These are phyloP conservation scores for Physella acuta DNA, from an alignment of 1,140 invertebrate species.

Conservation along the genomic window DNA sequence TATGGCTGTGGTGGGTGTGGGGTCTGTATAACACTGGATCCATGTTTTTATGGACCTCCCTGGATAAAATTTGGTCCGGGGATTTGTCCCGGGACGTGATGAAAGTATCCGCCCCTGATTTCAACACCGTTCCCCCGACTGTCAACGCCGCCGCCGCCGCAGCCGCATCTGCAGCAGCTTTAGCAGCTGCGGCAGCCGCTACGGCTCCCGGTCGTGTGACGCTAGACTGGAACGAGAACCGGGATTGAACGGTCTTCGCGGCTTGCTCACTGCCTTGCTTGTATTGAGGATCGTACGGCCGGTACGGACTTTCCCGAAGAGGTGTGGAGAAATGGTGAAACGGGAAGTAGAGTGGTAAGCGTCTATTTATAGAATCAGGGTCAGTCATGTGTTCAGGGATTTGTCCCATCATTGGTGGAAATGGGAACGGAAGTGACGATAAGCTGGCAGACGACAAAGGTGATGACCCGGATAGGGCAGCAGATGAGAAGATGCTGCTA, in stretches of 20 bases:
- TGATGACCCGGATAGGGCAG: background rate
- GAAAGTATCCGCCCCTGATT: no score
- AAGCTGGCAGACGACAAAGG: background rate
- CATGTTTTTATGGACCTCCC: no score
- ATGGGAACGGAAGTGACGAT: background rate
- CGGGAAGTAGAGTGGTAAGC: background rate
- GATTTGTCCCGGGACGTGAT: no score
- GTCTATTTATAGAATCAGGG: background rate
- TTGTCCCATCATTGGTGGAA: background rate
- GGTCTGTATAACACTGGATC: no score
- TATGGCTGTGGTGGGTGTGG: no score
- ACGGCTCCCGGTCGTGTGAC: background rate
- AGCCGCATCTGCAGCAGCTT: constrained; percentile 4
- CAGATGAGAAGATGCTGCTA: background rate
- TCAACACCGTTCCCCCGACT: background rate
- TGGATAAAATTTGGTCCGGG: no score
- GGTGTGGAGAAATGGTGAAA: background rate
- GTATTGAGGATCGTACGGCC: no score
- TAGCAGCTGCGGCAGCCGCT: constrained; percentile 3
- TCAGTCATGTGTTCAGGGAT: background rate
- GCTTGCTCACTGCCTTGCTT: background rate
- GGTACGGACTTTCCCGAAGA: background rate
- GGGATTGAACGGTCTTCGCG: background rate
- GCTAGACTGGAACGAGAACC: background rate
- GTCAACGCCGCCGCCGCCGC: background rate